Evolutionary conservation across 2,797 vertebrate species (phyloP).

Genomic region (Lacerta agilis): DNA sequence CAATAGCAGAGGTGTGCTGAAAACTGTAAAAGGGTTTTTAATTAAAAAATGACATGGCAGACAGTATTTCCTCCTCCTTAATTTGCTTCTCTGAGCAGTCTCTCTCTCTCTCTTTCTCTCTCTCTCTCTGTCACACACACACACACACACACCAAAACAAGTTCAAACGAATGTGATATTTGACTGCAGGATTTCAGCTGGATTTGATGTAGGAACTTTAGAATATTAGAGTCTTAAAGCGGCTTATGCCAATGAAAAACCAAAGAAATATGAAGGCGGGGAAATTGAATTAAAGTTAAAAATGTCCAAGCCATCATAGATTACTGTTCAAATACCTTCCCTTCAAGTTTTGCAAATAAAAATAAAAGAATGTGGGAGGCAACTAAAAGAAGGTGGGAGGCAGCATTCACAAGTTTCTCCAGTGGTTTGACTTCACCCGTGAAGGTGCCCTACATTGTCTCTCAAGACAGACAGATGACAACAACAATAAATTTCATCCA

Average conservation of each 20-base stretch:
- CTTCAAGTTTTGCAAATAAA: too few species aligned
- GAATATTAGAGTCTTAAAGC: not conserved
- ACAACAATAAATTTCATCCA: too few species aligned
- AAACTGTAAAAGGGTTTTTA: conserved; percentile 12
- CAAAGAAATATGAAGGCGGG: not conserved
- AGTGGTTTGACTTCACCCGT: too few species aligned
- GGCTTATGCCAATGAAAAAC: not conserved
- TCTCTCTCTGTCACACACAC: too few species aligned
- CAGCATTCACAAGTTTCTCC: too few species aligned
- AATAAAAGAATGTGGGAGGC: too few species aligned
- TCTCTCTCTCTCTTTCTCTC: too few species aligned
- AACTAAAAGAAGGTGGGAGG: too few species aligned
- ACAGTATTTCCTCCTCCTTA: not conserved
- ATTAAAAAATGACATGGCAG: conserved; percentile 20
- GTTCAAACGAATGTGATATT: conserved; percentile 55
- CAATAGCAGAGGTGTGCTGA: not conserved
- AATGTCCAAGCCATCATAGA: not conserved
- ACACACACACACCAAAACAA: conserved; percentile 29
- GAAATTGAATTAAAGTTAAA: not conserved
- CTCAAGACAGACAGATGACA: too few species aligned
- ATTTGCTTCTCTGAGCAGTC: conserved; percentile 47
- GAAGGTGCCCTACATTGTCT: too few species aligned
- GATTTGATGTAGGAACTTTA: not conserved
- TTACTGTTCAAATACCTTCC: not conserved
- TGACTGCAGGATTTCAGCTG: conserved; percentile 29